Evolutionary conservation across 2,113 vertebrate genomes (phyloP).

Genomic region (Cololabis saira): DNA sequence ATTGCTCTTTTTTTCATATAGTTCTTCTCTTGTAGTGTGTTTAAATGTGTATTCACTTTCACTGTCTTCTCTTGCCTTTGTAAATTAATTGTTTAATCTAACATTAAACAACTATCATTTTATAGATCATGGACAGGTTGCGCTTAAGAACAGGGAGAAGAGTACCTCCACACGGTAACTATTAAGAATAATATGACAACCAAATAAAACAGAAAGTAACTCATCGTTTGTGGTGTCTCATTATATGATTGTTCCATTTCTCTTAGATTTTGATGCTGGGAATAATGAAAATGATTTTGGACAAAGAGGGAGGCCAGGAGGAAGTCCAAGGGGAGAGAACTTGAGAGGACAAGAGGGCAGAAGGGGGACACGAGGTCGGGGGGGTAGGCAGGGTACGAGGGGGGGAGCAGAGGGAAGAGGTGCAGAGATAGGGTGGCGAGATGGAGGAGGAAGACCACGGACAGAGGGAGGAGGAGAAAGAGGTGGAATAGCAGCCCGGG

Average conservation of each 20-base stretch:
- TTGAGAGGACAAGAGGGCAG: background rate
- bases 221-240: constrained; percentile 2
- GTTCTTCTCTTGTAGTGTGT: background rate
- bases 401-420: background rate
- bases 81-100: background rate
- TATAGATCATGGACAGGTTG: constrained; percentile 34
- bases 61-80: background rate
- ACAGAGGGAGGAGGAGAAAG: background rate
- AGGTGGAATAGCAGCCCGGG: background rate
- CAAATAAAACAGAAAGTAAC: background rate
- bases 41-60: background rate
- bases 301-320: background rate
- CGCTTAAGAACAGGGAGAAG: background rate
- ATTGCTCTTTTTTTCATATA: background rate
- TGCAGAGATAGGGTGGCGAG: constrained; percentile 1
- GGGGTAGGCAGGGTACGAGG: constrained; percentile 7
- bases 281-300: constrained; percentile 11
- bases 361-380: constrained; percentile 8
- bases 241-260: constrained; percentile 4
- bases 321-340: background rate
- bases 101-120: background rate
- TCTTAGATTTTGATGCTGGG: constrained; percentile 25
- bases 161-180: constrained; percentile 19
- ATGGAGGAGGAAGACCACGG: background rate
- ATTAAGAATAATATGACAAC: background rate